phyloP scores from a whole-genome alignment of 64 coral and sea anemone genomes.

The Orbicella faveolata region DNA sequence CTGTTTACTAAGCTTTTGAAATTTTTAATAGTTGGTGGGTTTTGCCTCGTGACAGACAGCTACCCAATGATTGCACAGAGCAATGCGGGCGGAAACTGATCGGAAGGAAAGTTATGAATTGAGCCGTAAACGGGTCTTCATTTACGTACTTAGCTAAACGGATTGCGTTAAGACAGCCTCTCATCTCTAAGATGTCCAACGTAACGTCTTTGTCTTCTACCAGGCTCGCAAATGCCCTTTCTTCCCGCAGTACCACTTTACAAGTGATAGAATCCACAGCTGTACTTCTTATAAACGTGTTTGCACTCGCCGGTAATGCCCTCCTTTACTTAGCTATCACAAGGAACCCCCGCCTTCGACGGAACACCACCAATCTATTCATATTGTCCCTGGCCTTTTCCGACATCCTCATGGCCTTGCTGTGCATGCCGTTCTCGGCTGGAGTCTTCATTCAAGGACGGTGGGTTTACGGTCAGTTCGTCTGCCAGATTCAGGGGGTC shows the following conservation, averaged over 20 bases:
- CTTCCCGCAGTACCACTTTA: slow-evolving; percentile 22
- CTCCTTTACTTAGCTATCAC: slow-evolving; percentile 57
- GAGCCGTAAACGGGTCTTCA: too few relatives aligned
- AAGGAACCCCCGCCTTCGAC: slow-evolving; percentile 57
- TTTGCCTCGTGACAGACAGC: too few relatives aligned
- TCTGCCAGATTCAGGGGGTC: slow-evolving; percentile 71
- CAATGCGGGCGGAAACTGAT: too few relatives aligned
- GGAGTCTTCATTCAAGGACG: slow-evolving; percentile 53
- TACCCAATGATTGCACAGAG: too few relatives aligned
- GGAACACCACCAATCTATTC: slow-evolving; percentile 58
- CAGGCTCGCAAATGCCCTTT: slow-evolving; percentile 11
- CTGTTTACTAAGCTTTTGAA: too few relatives aligned
- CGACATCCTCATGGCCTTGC: slow-evolving; percentile 62
- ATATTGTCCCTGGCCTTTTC: slow-evolving; percentile 60
- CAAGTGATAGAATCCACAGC: slow-evolving; percentile 36
- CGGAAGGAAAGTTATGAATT: too few relatives aligned
- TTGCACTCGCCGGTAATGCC: slow-evolving; percentile 51
- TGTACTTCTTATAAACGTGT: slow-evolving; percentile 49
- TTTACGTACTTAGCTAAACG: too few relatives aligned
- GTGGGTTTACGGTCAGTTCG: slow-evolving; percentile 19
- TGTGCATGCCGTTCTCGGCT: slow-evolving; percentile 63
- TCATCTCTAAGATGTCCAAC: neutral
- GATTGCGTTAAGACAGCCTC: too few relatives aligned
- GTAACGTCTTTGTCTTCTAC: neutral
- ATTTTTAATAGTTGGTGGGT: too few relatives aligned